Conservation (phyloP, 2,888 invertebrate species). For the Dolomedes plantarius region DNA sequence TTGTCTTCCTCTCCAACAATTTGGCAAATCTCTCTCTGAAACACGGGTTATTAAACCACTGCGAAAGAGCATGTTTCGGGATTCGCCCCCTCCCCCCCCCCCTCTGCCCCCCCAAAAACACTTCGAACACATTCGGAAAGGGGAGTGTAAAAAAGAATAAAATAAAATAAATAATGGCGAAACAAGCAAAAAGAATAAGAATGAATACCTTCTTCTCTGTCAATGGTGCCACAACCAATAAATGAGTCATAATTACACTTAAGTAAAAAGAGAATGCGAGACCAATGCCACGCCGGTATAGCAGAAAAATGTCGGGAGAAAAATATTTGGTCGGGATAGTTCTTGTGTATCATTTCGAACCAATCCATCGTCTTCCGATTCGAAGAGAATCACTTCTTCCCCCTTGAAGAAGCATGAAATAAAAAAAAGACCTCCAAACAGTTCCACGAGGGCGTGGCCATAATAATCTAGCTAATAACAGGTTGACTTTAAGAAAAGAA, state of each 20-base stretch:
- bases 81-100: no score
- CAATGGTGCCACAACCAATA: conserved; percentile 32
- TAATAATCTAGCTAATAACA: conserved; percentile 67
- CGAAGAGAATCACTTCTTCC: neutral
- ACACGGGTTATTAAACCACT: conserved; percentile 35
- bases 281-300: conserved; percentile 41
- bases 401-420: neutral
- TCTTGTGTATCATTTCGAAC: conserved; percentile 62
- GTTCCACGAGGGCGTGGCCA: conserved; percentile 42
- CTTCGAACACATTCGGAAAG: conserved; percentile 2
- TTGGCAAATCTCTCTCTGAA: conserved; percentile 41
- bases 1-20: conserved; percentile 28
- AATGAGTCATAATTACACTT: conserved; percentile 66
- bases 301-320: conserved; percentile 44
- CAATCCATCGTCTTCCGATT: conserved; percentile 45
- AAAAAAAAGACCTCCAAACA: neutral
- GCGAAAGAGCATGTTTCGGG: conserved; percentile 1
- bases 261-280: conserved; percentile 21
- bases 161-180: conserved; percentile 26
- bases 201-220: conserved; percentile 1
- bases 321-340: conserved; percentile 27
- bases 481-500: conserved; percentile 29
- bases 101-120: neutral
- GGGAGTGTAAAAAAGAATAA: neutral
- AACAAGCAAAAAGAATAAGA: neutral